Evolutionary conservation across 92 coral and sea anemone species (phyloP).

Genomic region (Meandrina meandrites): DNA sequence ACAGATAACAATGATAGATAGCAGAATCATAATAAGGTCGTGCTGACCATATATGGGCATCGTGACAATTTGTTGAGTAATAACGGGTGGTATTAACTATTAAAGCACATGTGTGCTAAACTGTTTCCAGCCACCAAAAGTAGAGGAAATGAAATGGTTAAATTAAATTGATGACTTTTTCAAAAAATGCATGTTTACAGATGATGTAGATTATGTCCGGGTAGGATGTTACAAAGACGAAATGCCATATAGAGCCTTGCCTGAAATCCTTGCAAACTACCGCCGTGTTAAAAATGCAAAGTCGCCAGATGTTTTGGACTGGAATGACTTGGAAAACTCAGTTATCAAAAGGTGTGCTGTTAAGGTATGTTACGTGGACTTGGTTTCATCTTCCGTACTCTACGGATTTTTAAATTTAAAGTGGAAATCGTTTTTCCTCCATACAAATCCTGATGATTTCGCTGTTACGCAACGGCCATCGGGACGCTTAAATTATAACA

Average conservation of each 20-base stretch:
- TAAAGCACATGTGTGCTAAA: too few relatives aligned
- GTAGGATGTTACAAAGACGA: conserved; percentile 51
- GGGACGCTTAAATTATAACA: too few relatives aligned
- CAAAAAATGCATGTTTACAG: not conserved
- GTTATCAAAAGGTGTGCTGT: conserved; percentile 9
- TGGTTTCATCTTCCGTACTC: not conserved
- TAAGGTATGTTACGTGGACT: not conserved
- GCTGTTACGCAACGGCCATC: too few relatives aligned
- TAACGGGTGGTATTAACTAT: too few relatives aligned
- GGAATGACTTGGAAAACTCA: conserved; percentile 24
- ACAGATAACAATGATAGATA: too few relatives aligned
- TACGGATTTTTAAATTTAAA: too few relatives aligned
- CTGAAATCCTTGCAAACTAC: conserved; percentile 41
- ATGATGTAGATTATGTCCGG: conserved; percentile 21
- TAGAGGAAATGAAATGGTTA: not conserved
- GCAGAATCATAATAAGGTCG: too few relatives aligned
- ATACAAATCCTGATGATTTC: too few relatives aligned
- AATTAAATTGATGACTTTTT: not conserved
- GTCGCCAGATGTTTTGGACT: conserved; percentile 14
- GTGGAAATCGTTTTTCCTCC: not conserved
- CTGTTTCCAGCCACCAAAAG: too few relatives aligned
- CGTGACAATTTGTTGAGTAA: too few relatives aligned
- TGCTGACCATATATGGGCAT: too few relatives aligned
- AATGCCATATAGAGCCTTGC: conserved; percentile 36
- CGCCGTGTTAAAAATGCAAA: conserved; percentile 12